Evolutionary conservation across 2,888 invertebrate species (phyloP), one percentile per base, ranked within the genome.

Genomic region (Imbricaverruca yamaguchii): DNA sequence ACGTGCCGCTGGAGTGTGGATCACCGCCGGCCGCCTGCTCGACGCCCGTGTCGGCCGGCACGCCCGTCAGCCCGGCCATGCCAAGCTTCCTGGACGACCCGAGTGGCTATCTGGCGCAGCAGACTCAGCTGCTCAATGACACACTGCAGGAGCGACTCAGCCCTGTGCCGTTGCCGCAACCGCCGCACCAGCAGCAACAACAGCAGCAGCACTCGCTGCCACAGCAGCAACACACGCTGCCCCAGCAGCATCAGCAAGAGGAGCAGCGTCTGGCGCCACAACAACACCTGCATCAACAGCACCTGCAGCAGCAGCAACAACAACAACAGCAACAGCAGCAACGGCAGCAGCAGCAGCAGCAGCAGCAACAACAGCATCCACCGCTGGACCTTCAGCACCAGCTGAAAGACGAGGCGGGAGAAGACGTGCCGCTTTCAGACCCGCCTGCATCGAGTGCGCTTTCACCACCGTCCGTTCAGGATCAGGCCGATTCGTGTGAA

Each of bases 81-180:
- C 69, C 39, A 0, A 69, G 69, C 39, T 69, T 69, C 39, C 15
- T 69, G 39, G 65, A 96, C 84, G 95, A 96, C 87, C 95, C 96
- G 0, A 93, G 92, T 85, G 96, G 95, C 4, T 96, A 95, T 88
- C 89, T 96, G 84, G 95, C 95, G 11, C 95, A 96, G 85, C 96
- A 96, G 87, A 95, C 96, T 0, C 94, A 93, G 59, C 87, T 96
- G 84, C 87, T 96, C 80, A 94, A 95, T 86, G 94, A 92, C 86
- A 94, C 93, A 15, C 94, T 93, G 83, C 79, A 79, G 79, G 79
- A 79, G 57, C 23, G 57, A 21, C 57, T 59, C 7, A 79, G 56
- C 12, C 23, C 79, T 15, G 59, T 15, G 59, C 59, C 59, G 7
- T 7, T 15, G 59, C 59, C 59, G 39, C 39, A 39, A 39, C 39